phyloP scores from a whole-genome alignment of 2,113 vertebrate species.

The Diadophis punctatus region DNA sequence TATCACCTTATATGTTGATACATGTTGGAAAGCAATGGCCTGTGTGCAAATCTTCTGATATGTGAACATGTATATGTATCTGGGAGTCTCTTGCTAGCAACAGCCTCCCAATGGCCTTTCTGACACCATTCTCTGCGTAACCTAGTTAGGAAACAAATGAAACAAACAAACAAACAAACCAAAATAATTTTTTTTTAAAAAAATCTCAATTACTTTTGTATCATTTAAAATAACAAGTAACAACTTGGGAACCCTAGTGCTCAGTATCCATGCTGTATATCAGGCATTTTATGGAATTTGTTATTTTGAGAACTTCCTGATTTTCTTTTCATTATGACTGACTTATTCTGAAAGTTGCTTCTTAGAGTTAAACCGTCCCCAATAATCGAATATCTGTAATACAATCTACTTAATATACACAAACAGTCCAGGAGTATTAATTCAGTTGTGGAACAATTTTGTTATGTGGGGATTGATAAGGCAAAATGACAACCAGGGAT shows the following conservation, averaged over 20 bases:
- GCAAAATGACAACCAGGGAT: neutral
- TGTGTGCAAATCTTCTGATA: neutral
- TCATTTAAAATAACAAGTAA: neutral
- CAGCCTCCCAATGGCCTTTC: neutral
- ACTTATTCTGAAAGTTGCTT: neutral
- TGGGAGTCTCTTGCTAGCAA: neutral
- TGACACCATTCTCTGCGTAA: neutral
- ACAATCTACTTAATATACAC: neutral
- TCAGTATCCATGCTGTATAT: neutral
- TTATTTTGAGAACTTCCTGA: neutral
- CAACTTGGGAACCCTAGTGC: neutral
- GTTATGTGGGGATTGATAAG: neutral
- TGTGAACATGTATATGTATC: neutral
- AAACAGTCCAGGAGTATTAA: neutral
- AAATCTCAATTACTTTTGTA: neutral
- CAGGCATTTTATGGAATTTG: neutral
- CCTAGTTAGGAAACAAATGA: neutral
- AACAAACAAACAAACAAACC: neutral
- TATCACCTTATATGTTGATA: neutral
- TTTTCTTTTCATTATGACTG: neutral
- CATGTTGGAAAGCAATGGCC: neutral
- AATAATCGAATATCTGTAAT: neutral
- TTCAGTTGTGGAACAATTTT: neutral
- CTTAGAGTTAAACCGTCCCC: neutral
- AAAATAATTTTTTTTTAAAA: neutral